Conservation (phyloP, 2,888 invertebrate species). For the Fabriciana adippe region DNA sequence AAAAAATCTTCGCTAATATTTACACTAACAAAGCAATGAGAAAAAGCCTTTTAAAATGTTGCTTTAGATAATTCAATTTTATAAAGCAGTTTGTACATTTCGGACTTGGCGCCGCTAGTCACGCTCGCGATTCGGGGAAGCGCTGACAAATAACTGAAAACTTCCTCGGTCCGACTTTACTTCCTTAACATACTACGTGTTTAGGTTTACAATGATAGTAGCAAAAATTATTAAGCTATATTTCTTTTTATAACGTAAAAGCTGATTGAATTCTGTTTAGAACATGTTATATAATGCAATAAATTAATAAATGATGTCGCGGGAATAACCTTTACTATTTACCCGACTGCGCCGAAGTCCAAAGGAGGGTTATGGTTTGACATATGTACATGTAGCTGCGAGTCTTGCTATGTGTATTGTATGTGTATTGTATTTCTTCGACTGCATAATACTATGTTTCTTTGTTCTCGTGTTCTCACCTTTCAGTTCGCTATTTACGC, state of each 20-base stretch:
- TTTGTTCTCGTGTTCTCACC: too few relatives aligned
- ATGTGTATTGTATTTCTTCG: too few relatives aligned
- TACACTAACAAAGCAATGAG: not conserved
- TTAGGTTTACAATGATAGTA: conserved; percentile 17
- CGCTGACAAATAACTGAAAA: conserved; percentile 27
- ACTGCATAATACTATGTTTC: too few relatives aligned
- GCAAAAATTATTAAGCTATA: conserved; percentile 2
- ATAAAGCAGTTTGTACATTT: conserved; percentile 11
- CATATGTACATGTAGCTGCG: too few relatives aligned
- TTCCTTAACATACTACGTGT: conserved; percentile 25
- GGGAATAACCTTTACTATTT: too few relatives aligned
- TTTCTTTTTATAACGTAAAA: not conserved
- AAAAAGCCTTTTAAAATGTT: conserved; percentile 2
- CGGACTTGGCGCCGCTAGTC: conserved; percentile 18
- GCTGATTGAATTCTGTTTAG: not conserved
- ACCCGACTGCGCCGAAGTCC: too few relatives aligned
- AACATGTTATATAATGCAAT: too few relatives aligned
- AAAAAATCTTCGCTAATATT: not conserved
- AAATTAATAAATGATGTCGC: too few relatives aligned
- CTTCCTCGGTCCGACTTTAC: conserved; percentile 25
- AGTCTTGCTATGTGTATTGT: too few relatives aligned
- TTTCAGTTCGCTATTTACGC: too few relatives aligned
- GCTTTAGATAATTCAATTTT: conserved; percentile 12
- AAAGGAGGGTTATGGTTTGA: too few relatives aligned
- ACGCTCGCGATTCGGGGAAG: conserved; percentile 21